Conservation (phyloP, 2,888 invertebrate species). For the Eupeodes luniger region DNA sequence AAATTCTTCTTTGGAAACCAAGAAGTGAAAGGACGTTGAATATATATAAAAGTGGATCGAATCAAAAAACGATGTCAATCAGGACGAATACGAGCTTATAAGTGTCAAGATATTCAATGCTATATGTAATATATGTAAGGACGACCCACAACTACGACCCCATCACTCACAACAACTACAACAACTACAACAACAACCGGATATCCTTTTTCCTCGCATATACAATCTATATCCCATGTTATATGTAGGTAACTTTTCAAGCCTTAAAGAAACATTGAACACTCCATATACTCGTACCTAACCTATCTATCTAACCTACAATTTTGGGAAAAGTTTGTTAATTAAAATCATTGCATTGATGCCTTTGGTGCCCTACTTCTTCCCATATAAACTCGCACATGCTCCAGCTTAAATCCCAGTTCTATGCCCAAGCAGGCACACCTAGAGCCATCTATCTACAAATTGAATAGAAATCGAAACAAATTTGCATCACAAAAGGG, state of each 20-base stretch:
- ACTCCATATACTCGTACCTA: no score
- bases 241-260: neutral
- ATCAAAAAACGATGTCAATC: conserved; percentile 43
- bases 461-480: conserved; percentile 40
- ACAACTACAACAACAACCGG: neutral
- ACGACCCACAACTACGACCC: neutral
- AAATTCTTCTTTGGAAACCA: conserved; percentile 27
- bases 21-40: conserved; percentile 26
- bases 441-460: conserved; percentile 4
- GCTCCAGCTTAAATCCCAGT: no score
- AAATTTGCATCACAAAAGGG: conserved; percentile 38
- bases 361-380: neutral
- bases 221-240: no score
- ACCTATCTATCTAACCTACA: no score
- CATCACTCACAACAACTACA: neutral
- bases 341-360: conserved; percentile 32
- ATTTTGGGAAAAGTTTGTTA: conserved; percentile 18
- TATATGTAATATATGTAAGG: neutral
- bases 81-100: conserved; percentile 1
- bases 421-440: neutral
- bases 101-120: conserved; percentile 25
- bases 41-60: conserved; percentile 9
- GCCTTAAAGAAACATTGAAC: neutral
- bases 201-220: neutral
- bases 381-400: no score